Evolutionary conservation across 2,888 invertebrate genomes (phyloP).

Genomic region (Junonia oenone): DNA sequence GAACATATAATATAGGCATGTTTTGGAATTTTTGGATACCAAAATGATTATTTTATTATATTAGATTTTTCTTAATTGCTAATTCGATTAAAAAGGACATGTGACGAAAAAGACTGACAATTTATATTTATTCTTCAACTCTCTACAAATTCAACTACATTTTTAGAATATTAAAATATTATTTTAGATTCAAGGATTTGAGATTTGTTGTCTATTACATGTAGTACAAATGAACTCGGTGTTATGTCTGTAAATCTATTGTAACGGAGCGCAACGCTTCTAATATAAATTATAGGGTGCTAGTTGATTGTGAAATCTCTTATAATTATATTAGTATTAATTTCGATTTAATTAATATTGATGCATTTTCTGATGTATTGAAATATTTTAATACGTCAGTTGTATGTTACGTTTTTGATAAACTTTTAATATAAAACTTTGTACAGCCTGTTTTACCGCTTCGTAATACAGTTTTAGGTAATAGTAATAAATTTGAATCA

Average conservation of each 20-base stretch:
- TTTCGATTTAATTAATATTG: constrained; percentile 6
- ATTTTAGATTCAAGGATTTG: constrained; percentile 8
- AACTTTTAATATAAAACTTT: constrained; percentile 2
- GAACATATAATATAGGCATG: neutral
- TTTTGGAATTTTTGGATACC: neutral
- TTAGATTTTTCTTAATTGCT: neutral
- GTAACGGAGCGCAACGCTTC: constrained; percentile 5
- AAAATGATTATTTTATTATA: neutral
- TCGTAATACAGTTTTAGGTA: neutral
- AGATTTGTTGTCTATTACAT: constrained; percentile 20
- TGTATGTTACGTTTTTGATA: constrained; percentile 8
- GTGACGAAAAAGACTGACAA: constrained; percentile 4
- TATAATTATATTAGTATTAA: constrained; percentile 41
- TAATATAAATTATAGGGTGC: constrained; percentile 54
- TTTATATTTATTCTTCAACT: neutral
- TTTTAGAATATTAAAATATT: neutral
- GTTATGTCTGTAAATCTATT: neutral
- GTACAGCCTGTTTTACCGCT: constrained; percentile 5
- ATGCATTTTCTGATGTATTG: constrained; percentile 5
- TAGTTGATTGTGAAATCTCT: constrained; percentile 55
- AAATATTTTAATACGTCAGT: neutral
- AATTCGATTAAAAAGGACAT: neutral
- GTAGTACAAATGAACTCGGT: constrained; percentile 21
- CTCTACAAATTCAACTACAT: constrained; percentile 11
- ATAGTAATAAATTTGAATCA: neutral